Conservation (phyloP, 2,888 invertebrate genomes). For the Heliconius ethilla region DNA sequence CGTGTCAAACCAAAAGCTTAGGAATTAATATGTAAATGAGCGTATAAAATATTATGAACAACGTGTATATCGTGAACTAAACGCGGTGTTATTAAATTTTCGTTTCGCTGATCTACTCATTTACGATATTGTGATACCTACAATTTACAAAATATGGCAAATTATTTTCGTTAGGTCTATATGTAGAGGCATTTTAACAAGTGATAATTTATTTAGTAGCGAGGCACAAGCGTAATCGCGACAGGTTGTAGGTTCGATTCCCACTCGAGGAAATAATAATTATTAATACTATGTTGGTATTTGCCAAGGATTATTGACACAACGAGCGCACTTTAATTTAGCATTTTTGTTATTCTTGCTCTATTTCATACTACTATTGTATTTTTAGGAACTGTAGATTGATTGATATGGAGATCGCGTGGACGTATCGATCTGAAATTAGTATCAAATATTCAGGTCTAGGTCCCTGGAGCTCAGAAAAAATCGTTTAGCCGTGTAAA, state of each 20-base stretch:
- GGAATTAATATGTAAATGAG: slow-evolving; percentile 30
- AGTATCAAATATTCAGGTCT: not conserved
- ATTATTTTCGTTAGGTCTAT: not conserved
- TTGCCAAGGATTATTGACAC: slow-evolving; percentile 5
- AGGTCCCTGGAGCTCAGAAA: too few species aligned
- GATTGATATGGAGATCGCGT: not conserved
- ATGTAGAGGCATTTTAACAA: not conserved
- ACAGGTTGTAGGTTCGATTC: too few species aligned
- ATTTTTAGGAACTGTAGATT: slow-evolving; percentile 31
- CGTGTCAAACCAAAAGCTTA: slow-evolving; percentile 15
- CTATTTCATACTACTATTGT: slow-evolving; percentile 46
- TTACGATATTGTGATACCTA: slow-evolving; percentile 27
- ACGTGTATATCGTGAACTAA: slow-evolving; percentile 28
- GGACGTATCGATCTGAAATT: not conserved
- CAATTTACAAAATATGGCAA: not conserved
- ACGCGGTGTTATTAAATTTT: slow-evolving; percentile 46
- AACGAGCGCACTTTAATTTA: not conserved
- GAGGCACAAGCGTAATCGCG: too few species aligned
- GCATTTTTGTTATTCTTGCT: slow-evolving; percentile 51
- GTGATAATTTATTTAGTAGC: too few species aligned
- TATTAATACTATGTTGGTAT: not conserved
- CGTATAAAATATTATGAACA: slow-evolving; percentile 32
- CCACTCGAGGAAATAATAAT: too few species aligned
- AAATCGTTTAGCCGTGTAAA: too few species aligned
- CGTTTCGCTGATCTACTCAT: slow-evolving; percentile 46